Conservation (phyloP, 2,113 vertebrate genomes). For the Chamaea fasciata region DNA sequence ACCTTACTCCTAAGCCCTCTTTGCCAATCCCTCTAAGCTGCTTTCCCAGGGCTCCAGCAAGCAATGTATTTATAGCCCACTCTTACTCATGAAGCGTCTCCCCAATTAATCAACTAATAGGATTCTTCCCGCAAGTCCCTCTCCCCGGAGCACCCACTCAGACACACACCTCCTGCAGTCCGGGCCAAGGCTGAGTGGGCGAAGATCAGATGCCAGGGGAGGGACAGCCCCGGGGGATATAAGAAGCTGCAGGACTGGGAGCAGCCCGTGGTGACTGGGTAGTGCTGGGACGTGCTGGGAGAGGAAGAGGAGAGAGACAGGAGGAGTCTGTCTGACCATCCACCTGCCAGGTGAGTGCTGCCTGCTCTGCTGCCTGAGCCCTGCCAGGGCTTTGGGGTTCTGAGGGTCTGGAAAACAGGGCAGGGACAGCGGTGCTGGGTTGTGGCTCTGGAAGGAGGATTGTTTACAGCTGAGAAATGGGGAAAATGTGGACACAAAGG, state of each 20-base stretch:
- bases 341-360: not conserved
- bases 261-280: not conserved
- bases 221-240: not conserved
- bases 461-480: not conserved
- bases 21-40: constrained; percentile 45
- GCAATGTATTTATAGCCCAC: constrained; percentile 38
- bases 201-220: not conserved
- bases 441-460: not conserved
- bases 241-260: constrained; percentile 15
- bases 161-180: not conserved
- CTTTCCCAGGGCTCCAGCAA: constrained; percentile 35
- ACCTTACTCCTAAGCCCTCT: constrained; percentile 13
- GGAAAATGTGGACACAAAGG: not conserved
- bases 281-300: not conserved
- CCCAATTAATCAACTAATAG: constrained; percentile 55
- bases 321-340: not conserved
- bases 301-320: not conserved
- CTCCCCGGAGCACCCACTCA: not conserved
- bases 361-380: not conserved
- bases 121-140: constrained; percentile 3
- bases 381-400: not conserved
- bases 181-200: not conserved
- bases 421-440: fast-evolving
- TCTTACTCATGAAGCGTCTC: constrained; percentile 27
- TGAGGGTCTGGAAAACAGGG: not conserved